phyloP scores from a whole-genome alignment of 2,113 vertebrate genomes.

The Smithornis capensis region DNA sequence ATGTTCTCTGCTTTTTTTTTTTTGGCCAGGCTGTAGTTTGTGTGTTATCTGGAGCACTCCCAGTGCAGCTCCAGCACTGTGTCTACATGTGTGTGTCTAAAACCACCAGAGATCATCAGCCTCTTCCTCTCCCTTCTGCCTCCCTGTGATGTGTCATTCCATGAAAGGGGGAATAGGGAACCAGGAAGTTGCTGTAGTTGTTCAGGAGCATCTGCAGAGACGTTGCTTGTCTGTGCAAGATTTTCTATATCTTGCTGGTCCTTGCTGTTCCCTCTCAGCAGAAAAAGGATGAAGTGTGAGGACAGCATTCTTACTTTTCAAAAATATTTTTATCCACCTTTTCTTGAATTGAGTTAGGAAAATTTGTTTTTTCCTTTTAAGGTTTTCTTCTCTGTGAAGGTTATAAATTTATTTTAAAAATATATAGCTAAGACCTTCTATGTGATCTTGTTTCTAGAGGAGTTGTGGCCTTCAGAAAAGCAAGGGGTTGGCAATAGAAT shows the following conservation, averaged over 20 bases:
- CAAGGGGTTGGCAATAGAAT: neutral
- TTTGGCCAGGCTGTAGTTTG: neutral
- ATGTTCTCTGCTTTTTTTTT: neutral
- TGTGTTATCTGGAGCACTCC: neutral
- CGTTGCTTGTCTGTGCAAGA: neutral
- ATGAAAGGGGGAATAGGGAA: neutral
- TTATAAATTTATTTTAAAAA: neutral
- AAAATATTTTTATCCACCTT: neutral
- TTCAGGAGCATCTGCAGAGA: neutral
- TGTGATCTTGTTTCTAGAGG: neutral
- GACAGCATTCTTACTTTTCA: neutral
- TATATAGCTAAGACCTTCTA: neutral
- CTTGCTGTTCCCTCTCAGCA: neutral
- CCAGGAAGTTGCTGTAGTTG: fast-evolving
- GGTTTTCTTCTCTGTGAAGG: neutral
- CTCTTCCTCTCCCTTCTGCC: neutral
- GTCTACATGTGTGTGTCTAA: fast-evolving
- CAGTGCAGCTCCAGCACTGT: fast-evolving
- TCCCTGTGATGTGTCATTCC: fast-evolving
- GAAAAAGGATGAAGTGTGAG: neutral
- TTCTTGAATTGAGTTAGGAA: neutral
- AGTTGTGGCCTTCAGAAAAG: neutral
- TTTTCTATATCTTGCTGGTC: neutral
- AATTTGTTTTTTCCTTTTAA: neutral
- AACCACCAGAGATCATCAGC: neutral